Evolutionary conservation across 2,797 vertebrate genomes (phyloP).

Genomic region (Molossus alvarezi): DNA sequence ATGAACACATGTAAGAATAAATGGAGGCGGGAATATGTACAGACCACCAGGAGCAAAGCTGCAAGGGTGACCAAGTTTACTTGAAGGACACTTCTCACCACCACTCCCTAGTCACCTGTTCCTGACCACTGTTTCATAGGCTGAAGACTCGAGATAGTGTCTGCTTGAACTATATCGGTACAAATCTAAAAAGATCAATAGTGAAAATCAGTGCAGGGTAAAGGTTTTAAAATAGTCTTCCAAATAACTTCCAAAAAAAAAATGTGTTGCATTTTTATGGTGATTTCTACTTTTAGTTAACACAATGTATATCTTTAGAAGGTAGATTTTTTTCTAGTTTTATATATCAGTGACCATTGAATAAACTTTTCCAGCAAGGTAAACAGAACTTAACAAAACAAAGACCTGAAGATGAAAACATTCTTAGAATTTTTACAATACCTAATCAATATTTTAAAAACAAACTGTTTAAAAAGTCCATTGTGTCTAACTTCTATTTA

Average conservation of each 20-base stretch:
- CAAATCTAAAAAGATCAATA: neutral
- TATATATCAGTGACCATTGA: neutral
- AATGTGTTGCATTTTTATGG: neutral
- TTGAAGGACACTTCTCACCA: neutral
- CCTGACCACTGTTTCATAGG: neutral
- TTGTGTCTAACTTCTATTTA: neutral
- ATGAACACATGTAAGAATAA: neutral
- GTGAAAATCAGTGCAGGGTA: neutral
- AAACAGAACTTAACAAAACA: neutral
- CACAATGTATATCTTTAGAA: neutral
- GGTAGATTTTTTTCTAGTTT: neutral
- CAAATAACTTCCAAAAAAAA: neutral
- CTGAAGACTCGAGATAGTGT: neutral
- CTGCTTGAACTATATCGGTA: neutral
- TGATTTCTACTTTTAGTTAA: neutral
- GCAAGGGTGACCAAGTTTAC: rapidly evolving
- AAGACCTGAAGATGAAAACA: neutral
- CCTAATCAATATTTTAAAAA: neutral
- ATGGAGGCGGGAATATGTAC: neutral
- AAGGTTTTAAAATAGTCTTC: neutral
- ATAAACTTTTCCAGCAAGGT: neutral
- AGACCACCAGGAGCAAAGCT: neutral
- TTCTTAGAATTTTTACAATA: neutral
- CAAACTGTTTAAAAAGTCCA: neutral
- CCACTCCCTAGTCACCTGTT: neutral